phyloP scores from a whole-genome alignment of 2,113 vertebrate genomes.

The Megaceryle maxima region DNA sequence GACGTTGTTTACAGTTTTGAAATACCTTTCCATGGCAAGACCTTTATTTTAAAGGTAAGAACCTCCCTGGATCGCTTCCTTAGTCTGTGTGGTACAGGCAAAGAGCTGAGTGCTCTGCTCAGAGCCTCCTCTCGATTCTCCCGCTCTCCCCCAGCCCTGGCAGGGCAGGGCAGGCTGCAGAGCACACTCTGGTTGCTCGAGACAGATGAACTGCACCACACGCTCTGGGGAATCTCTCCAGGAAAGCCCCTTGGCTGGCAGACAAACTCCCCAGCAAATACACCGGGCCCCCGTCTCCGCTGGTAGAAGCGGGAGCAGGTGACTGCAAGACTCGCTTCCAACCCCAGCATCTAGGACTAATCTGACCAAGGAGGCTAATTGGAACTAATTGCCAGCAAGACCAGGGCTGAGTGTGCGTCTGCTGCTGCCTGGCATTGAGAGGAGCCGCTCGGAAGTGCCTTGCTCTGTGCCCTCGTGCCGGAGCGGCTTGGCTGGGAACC shows the following conservation, averaged over 20 bases:
- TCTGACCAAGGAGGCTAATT: constrained; percentile 65
- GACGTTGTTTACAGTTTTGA: constrained; percentile 93
- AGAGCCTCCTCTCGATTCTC: not conserved
- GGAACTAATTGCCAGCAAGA: constrained; percentile 64
- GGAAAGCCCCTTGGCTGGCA: constrained; percentile 48
- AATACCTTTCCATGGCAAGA: constrained; percentile 92
- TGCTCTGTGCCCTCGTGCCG: constrained; percentile 40
- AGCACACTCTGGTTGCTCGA: not conserved
- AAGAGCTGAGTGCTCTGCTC: not conserved
- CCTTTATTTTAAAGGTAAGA: constrained; percentile 95
- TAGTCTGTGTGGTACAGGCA: not conserved
- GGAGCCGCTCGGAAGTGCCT: constrained; percentile 15
- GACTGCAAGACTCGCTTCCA: constrained; percentile 45
- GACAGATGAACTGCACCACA: not conserved
- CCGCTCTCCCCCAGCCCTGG: not conserved
- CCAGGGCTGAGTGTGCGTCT: constrained; percentile 53
- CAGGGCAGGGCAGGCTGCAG: not conserved
- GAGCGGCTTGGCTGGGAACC: constrained; percentile 51
- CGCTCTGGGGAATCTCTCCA: constrained; percentile 45
- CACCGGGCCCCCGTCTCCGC: not conserved
- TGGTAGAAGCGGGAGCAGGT: constrained; percentile 35
- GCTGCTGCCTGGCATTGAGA: constrained; percentile 35
- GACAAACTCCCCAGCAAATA: constrained; percentile 23
- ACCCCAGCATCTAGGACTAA: constrained; percentile 50
- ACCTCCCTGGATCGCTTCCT: not conserved